A percentile compares a stretch with the other conserved stretches of the same genome.
Conservation (phyloP, 2,888 invertebrate genomes). For the Hyalella azteca region DNA sequence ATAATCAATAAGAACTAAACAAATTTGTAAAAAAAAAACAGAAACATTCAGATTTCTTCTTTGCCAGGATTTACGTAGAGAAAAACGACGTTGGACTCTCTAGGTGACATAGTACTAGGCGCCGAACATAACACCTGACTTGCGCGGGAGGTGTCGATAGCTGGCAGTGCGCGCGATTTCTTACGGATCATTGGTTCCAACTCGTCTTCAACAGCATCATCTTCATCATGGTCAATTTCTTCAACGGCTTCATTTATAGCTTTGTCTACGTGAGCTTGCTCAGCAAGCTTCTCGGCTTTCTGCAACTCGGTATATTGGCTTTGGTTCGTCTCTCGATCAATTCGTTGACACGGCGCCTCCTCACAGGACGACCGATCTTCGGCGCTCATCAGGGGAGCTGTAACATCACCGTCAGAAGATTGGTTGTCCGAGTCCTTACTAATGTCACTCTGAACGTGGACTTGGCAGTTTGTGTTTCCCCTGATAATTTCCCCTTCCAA, state of each 20-base stretch:
- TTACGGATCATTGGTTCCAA: not conserved
- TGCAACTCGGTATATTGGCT: slow-evolving; percentile 13
- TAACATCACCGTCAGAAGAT: not conserved
- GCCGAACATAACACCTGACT: slow-evolving; percentile 14
- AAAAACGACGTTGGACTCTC: slow-evolving; percentile 31
- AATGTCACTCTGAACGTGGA: not conserved
- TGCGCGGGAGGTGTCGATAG: slow-evolving; percentile 20
- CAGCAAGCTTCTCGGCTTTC: slow-evolving; percentile 9
- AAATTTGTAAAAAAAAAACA: not conserved
- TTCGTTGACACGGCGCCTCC: not conserved
- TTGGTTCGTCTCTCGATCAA: not conserved
- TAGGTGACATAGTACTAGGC: slow-evolving; percentile 19
- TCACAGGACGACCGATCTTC: slow-evolving; percentile 4
- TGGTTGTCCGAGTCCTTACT: not conserved
- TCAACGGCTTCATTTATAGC: not conserved
- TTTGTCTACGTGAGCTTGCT: not conserved
- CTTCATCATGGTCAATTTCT: not conserved
- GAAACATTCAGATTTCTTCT: not conserved
- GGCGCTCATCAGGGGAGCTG: not conserved
- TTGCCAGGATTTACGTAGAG: slow-evolving; percentile 1
- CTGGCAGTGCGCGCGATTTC: not conserved
- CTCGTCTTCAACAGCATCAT: not conserved
- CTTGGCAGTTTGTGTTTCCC: slow-evolving; percentile 33
- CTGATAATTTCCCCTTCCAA: slow-evolving; percentile 28
- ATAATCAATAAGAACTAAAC: not conserved